Evolutionary conservation across 2,888 invertebrate species (phyloP).

Genomic region (Ennomos erosarius): DNA sequence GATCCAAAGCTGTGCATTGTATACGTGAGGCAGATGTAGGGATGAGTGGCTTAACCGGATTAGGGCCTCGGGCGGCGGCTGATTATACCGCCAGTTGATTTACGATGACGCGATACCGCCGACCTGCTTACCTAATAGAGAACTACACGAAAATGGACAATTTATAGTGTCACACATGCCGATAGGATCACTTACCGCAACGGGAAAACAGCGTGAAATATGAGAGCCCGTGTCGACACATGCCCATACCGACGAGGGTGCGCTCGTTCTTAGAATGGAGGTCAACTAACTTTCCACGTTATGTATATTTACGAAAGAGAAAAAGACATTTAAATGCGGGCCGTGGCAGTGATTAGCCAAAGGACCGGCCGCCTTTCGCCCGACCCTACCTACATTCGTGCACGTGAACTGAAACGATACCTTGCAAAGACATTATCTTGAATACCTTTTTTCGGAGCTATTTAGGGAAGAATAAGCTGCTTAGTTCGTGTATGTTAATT

Average conservation of each 20-base stretch:
- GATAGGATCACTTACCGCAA: constrained; percentile 69
- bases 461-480: constrained; percentile 37
- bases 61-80: constrained; percentile 71
- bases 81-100: constrained; percentile 81
- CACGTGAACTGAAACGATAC: constrained; percentile 60
- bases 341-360: constrained; percentile 75
- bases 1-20: constrained; percentile 68
- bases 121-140: constrained; percentile 70
- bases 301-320: constrained; percentile 64
- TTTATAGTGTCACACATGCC: constrained; percentile 71
- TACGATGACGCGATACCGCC: constrained; percentile 77
- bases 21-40: constrained; percentile 74
- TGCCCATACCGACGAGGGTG: constrained; percentile 59
- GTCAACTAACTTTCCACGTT: constrained; percentile 58
- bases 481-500: constrained; percentile 35
- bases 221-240: constrained; percentile 70
- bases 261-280: constrained; percentile 48
- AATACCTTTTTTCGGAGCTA: constrained; percentile 46
- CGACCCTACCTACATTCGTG: constrained; percentile 57
- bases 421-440: constrained; percentile 52
- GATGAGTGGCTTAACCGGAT: constrained; percentile 78
- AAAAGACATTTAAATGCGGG: constrained; percentile 80
- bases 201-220: constrained; percentile 70
- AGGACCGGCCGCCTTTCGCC: constrained; percentile 62
- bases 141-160: constrained; percentile 68